Percentiles rank a stretch among this genome's conserved stretches.
Conservation (phyloP, 1,140 invertebrate genomes). For the Magallana ariakensis region DNA sequence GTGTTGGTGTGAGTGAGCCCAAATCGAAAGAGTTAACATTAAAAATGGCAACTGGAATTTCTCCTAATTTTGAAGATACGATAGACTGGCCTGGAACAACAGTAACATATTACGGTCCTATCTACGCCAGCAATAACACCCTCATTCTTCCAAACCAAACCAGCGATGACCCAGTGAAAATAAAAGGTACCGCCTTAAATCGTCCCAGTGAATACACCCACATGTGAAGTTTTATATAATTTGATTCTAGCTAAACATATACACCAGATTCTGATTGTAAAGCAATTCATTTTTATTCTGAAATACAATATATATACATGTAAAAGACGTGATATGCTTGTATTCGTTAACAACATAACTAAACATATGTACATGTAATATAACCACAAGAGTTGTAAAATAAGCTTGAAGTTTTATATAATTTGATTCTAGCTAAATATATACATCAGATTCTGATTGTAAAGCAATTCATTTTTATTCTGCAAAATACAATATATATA, state of each 20-base stretch:
- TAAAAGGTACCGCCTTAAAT: neutral
- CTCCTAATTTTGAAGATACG: neutral
- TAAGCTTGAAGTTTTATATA: neutral
- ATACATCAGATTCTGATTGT: neutral
- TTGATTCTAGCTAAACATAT: neutral
- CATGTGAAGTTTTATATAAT: neutral
- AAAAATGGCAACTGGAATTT: neutral
- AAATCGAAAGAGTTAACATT: neutral
- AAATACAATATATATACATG: neutral
- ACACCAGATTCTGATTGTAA: neutral
- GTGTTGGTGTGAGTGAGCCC: neutral
- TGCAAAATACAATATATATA: neutral
- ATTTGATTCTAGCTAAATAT: neutral
- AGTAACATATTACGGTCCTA: conserved; percentile 21
- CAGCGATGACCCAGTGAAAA: neutral
- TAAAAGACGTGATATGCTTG: neutral
- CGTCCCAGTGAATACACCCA: neutral
- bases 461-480: neutral
- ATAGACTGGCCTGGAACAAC: neutral
- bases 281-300: neutral
- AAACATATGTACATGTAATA: no score
- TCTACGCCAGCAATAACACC: conserved; percentile 34
- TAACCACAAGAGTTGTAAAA: no score
- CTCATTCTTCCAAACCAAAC: conserved; percentile 26
- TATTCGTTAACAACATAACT: no score